phyloP scores from a whole-genome alignment of 1,140 invertebrate species.

The Myzus persicae region DNA sequence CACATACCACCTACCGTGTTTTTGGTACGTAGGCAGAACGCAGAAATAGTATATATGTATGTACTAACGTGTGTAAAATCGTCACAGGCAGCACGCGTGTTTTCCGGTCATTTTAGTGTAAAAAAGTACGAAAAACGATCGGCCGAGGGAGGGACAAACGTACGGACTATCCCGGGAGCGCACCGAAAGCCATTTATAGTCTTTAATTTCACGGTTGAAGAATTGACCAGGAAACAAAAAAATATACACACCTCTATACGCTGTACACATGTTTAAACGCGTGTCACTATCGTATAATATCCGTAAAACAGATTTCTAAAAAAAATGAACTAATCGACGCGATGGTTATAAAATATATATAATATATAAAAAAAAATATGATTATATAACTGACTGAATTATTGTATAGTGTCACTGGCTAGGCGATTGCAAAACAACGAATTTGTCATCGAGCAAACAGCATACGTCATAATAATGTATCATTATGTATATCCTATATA shows the following conservation, averaged over 20 bases:
- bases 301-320: constrained; percentile 45
- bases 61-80: not conserved
- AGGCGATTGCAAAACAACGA: not conserved
- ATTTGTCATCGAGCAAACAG: not conserved
- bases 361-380: not conserved
- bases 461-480: not conserved
- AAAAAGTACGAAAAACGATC: constrained; percentile 41
- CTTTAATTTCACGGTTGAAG: constrained; percentile 58
- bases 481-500: not conserved
- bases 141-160: not conserved
- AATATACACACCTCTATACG: constrained; percentile 17
- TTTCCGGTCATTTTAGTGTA: constrained; percentile 31
- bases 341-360: not conserved
- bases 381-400: not conserved
- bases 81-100: not conserved
- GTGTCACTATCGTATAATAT: constrained; percentile 37
- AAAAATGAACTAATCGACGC: constrained; percentile 28
- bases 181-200: constrained; percentile 50
- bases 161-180: not conserved
- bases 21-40: not conserved
- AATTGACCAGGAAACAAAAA: constrained; percentile 57
- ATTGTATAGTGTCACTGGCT: not conserved
- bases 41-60: not conserved
- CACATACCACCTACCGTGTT: not conserved
- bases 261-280: constrained; percentile 46